Evolutionary conservation across 2,797 vertebrate species (phyloP).

Genomic region (Gephyroberyx darwinii): DNA sequence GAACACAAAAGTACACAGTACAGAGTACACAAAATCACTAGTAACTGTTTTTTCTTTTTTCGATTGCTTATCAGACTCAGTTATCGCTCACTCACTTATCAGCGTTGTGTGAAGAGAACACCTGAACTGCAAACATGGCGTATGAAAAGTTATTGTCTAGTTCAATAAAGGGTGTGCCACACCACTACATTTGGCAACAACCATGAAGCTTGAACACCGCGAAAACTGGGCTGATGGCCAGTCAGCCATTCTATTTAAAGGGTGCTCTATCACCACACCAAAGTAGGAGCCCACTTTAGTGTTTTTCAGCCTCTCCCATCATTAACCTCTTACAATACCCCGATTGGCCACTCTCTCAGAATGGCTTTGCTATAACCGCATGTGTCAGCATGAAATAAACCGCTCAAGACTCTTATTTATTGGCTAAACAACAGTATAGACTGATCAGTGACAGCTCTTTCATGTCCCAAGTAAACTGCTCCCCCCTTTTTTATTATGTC

Average conservation of each 20-base stretch:
- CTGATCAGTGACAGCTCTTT: constrained; percentile 54
- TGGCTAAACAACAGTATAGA: background rate
- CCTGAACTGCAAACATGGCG: constrained; percentile 7
- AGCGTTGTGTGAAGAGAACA: background rate
- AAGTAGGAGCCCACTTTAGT: background rate
- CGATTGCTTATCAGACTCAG: background rate
- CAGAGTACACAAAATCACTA: background rate
- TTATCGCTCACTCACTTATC: too few species aligned
- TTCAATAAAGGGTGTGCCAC: background rate
- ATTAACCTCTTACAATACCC: constrained; percentile 3
- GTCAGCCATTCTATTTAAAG: too few species aligned
- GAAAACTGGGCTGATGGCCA: background rate
- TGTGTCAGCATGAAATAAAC: constrained; percentile 26
- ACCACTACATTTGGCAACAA: background rate
- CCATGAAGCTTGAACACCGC: background rate
- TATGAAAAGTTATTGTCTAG: background rate
- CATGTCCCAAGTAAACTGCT: constrained; percentile 45
- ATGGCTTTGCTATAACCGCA: background rate
- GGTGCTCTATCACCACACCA: too few species aligned
- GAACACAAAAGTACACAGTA: too few species aligned
- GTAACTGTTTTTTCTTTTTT: background rate
- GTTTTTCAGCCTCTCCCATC: background rate
- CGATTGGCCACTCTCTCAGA: background rate
- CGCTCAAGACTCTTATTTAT: background rate
- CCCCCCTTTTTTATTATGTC: constrained; percentile 5